Conservation (phyloP, 2,888 invertebrate species). For the Papilio elwesi region DNA sequence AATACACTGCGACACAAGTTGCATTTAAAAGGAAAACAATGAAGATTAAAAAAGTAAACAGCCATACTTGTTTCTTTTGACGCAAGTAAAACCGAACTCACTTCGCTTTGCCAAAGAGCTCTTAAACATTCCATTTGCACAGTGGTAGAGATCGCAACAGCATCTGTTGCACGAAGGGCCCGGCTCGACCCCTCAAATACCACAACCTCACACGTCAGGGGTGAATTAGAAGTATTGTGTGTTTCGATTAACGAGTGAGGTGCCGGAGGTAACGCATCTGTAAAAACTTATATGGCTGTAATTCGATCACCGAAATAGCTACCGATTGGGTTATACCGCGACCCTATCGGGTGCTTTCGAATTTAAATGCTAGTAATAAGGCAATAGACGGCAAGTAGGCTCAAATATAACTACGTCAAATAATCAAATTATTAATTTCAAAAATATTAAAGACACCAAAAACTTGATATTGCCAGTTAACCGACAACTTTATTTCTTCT, state of each 20-base stretch:
- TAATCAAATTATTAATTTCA: background rate
- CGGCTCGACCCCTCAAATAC: too few species aligned
- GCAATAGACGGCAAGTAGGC: background rate
- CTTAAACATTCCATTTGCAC: background rate
- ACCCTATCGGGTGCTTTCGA: too few species aligned
- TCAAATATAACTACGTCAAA: background rate
- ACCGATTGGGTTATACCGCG: too few species aligned
- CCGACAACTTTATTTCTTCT: background rate
- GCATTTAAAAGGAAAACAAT: background rate
- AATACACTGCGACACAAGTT: background rate
- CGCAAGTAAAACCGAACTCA: background rate
- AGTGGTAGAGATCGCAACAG: too few species aligned
- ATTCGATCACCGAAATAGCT: background rate
- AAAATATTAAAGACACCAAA: constrained; percentile 4
- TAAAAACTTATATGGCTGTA: too few species aligned
- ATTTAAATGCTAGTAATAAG: too few species aligned
- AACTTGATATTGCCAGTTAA: background rate
- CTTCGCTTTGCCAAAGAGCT: background rate
- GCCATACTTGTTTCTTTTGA: background rate
- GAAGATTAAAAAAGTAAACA: background rate
- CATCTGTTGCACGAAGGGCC: too few species aligned
- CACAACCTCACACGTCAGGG: too few species aligned
- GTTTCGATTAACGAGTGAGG: too few species aligned
- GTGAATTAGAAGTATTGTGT: too few species aligned
- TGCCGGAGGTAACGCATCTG: too few species aligned